Base-by-base conservation (phyloP, 2,888 invertebrate species). In the Malthinus seriepunctatus region DNA sequence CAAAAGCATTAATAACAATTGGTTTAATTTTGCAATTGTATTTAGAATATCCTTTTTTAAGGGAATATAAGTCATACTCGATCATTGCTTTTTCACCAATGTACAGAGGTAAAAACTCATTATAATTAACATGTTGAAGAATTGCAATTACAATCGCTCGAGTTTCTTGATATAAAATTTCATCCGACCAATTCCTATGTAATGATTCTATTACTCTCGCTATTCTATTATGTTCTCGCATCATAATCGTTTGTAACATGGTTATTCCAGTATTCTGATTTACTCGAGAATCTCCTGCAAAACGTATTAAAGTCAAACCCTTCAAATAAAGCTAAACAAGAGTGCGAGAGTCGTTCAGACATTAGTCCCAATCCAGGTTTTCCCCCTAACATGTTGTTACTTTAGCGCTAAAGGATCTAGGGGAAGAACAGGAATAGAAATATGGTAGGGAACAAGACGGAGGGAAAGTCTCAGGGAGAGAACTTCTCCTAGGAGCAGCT, bases 191-290 rank as follows among this genome's bases (percentile, higher is more conserved):
- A 32, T 81, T 81, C 0, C 88, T 87, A 79, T 93, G 91, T 4
- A 90, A 66, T 1, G 76, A 69, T 0, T 79, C 67, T 14, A 91
- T 73, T 0, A 79, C 78, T 6, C 77, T 76, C 0, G 89, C 89
- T 1, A 91, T 71, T 0, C 89, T 83, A 75, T 91, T 91, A 75
- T 91, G 91, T 67, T 90, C 90, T 12, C 90, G 81, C 2, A 88
- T 83, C 71, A 88, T 84, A 7, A 90, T 70, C 3, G 85, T 84
- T 63, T 91, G 90, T 0, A 90, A 72, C 0, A 85, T 81, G 1
- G 88, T 86, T 38, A 90, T 77, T 0, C 88, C 86, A 3, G 89
- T 84, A 46, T 88, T 84, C 72, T 89, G 89, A 77, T 90, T 90
- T 3, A 84, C 86, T 51, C 89, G 85, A 10, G 80, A 80, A 70